These are phyloP conservation scores for Eidolon helvum DNA, from an alignment of 2,113 vertebrate genomes.

Conservation along the genomic window DNA sequence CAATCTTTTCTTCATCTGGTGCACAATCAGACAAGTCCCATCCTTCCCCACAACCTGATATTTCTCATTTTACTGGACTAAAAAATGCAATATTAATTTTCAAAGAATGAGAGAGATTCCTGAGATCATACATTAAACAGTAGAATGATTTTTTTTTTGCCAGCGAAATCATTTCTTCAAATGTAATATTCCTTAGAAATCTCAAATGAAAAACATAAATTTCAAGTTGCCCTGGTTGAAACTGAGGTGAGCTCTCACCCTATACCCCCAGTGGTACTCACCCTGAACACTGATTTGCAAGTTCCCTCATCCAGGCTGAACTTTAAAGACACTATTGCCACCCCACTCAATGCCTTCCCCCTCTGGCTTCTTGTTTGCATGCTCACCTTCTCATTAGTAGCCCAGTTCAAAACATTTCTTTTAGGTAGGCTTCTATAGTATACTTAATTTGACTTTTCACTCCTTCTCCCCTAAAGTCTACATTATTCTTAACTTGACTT, in stretches of 20 bases:
- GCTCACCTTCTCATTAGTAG: background rate
- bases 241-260: background rate
- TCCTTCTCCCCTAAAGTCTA: background rate
- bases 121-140: background rate
- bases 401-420: background rate
- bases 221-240: background rate
- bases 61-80: background rate
- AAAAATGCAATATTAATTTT: background rate
- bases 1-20: background rate
- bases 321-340: no score
- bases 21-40: background rate
- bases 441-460: background rate
- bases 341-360: no score
- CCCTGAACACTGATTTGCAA: no score
- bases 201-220: background rate
- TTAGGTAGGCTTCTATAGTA: background rate
- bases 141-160: background rate
- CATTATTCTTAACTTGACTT: background rate
- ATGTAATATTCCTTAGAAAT: background rate
- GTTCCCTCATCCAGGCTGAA: background rate
- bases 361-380: no score
- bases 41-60: fast-evolving
- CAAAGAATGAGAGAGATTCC: background rate
- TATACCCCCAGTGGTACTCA: fast-evolving
- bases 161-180: background rate